Conservation (phyloP, 1,140 invertebrate genomes). For the Holcopasites calliopsidis region DNA sequence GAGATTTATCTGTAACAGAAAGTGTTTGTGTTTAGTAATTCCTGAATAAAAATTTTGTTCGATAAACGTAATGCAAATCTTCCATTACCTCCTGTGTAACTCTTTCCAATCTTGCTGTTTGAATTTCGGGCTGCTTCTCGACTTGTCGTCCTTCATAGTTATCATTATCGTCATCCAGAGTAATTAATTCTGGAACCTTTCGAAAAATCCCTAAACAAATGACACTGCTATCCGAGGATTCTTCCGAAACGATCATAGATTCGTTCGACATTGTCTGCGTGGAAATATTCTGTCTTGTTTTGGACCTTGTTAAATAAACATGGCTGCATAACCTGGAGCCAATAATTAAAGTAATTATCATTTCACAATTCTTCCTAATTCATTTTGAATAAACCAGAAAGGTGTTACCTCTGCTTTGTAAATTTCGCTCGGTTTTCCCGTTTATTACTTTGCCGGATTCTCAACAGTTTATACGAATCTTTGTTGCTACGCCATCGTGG, state of each 20-base stretch:
- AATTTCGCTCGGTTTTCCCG: too few relatives aligned
- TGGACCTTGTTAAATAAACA: constrained; percentile 62
- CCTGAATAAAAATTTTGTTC: background rate
- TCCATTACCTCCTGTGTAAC: constrained; percentile 22
- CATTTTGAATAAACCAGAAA: too few relatives aligned
- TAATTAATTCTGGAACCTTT: constrained; percentile 65
- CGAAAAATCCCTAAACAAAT: constrained; percentile 62
- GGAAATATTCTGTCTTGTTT: constrained; percentile 5
- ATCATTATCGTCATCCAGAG: constrained; percentile 56
- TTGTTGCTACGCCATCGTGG: background rate
- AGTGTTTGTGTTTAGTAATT: too few relatives aligned
- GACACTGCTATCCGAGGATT: constrained; percentile 52
- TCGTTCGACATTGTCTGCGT: background rate
- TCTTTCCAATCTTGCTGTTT: too few relatives aligned
- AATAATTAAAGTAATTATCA: background rate
- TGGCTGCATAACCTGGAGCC: constrained; percentile 47
- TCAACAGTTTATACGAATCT: too few relatives aligned
- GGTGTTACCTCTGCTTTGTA: too few relatives aligned
- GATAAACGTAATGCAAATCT: too few relatives aligned
- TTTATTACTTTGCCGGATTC: background rate
- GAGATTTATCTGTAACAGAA: background rate
- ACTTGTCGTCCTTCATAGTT: background rate
- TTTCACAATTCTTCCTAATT: too few relatives aligned
- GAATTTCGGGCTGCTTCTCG: background rate
- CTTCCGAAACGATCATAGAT: background rate